Evolutionary conservation across 2,797 vertebrate species (phyloP), one percentile per base, ranked within the genome.

Genomic region (Fundulus diaphanus): DNA sequence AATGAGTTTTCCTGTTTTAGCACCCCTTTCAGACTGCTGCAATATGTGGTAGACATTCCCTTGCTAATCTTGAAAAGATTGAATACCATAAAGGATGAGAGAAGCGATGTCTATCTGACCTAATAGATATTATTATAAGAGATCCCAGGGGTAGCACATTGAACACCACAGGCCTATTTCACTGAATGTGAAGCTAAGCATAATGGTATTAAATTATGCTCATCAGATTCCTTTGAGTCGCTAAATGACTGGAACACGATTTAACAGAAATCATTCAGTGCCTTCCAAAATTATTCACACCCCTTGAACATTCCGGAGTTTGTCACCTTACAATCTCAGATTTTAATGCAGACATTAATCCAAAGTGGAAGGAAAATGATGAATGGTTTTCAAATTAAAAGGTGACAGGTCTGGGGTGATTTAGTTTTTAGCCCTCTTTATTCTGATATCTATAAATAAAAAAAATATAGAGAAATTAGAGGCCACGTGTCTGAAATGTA

Each of bases 51-150:
- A n/a, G 59, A 75, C 77, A 86, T 74, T 73, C 16, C 44, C 79
- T 77, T 78, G 83, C 83, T 84, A 83, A 87, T 92, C 82, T 81
- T 70, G 67, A 85, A 87, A 81, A 78, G 81, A 81, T 68, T 11
- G 33, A 79, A 86, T 56, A 72, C 70, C 82, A 85, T 90, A 81
- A 88, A 70, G 86, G 76, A 90, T 84, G 85, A 91, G 78, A 86
- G 79, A 82, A 90, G 88, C 85, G 72, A 79, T 83, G 78, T 88
- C 85, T 75, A 80, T 74, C 83, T 73, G 84, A 89, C 83, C 87
- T 87, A 80, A 85, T 79, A 83, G 85, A 90, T 90, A 85, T 90
- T 86, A 91, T 92, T 76, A 81, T 77, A 73, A 67, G 72, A 51
- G 18, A 67, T 79, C 86, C 84, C 84, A 1, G 49, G 66, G 86